Evolutionary conservation across 2,888 invertebrate genomes (phyloP).

Genomic region (Ctena decussata): DNA sequence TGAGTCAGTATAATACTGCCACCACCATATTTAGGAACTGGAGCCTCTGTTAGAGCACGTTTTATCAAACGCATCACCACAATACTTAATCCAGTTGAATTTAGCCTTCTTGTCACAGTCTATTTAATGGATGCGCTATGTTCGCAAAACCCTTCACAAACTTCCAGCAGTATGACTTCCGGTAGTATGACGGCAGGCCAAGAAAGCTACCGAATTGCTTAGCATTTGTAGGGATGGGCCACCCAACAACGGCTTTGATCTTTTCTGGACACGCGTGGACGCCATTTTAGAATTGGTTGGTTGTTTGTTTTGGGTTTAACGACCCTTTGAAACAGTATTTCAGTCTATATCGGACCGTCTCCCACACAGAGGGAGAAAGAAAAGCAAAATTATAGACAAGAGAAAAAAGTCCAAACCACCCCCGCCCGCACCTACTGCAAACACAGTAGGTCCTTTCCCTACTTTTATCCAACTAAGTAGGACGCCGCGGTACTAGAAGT

Average conservation of each 20-base stretch:
- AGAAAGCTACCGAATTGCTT: slow-evolving; percentile 36
- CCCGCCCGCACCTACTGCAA: no score
- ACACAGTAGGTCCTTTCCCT: no score
- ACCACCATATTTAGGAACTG: neutral
- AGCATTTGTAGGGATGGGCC: slow-evolving; percentile 28
- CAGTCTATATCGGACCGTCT: no score
- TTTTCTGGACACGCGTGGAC: slow-evolving; percentile 18
- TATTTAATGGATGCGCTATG: slow-evolving; percentile 43
- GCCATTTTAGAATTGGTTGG: no score
- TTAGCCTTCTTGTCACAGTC: slow-evolving; percentile 26
- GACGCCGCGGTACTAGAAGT: no score
- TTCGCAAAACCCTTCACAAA: slow-evolving; percentile 10
- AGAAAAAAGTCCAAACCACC: no score
- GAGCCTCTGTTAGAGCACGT: neutral
- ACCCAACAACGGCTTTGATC: slow-evolving; percentile 8
- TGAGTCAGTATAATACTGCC: slow-evolving; percentile 18
- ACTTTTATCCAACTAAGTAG: no score
- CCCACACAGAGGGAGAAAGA: no score
- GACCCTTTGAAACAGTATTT: no score
- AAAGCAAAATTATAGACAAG: no score
- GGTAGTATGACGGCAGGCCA: neutral
- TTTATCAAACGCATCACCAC: slow-evolving; percentile 28
- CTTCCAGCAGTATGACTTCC: slow-evolving; percentile 24
- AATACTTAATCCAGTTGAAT: slow-evolving; percentile 38
- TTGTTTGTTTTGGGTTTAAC: no score